Conservation (phyloP, 1,140 invertebrate genomes). For the Holotrichia oblita region DNA sequence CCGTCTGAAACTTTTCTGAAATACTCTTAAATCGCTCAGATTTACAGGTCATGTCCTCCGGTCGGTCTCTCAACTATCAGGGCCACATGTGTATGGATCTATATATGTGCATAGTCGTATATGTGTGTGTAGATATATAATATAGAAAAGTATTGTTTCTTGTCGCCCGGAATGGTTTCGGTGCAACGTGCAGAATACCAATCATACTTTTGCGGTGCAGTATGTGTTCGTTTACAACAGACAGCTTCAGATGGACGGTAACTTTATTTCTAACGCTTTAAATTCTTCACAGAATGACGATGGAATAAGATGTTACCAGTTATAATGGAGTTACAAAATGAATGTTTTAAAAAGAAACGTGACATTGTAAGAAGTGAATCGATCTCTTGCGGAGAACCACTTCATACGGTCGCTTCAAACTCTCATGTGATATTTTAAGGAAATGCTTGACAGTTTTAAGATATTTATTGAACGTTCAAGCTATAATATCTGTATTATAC, state of each 20-base stretch:
- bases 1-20: background rate
- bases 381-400: too few relatives aligned
- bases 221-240: background rate
- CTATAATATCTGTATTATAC: too few relatives aligned
- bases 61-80: background rate
- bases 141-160: conserved; percentile 5
- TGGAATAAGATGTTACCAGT: background rate
- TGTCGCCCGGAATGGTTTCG: background rate
- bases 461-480: too few relatives aligned
- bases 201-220: background rate
- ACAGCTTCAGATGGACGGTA: background rate
- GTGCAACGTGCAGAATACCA: background rate
- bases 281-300: background rate
- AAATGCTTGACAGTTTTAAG: too few relatives aligned
- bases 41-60: conserved; percentile 15
- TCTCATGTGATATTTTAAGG: too few relatives aligned
- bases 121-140: background rate
- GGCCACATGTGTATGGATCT: background rate
- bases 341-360: too few relatives aligned
- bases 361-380: too few relatives aligned
- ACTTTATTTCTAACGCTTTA: background rate
- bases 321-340: background rate
- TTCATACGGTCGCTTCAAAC: too few relatives aligned
- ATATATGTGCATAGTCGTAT: background rate
- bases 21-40: conserved; percentile 12